These are phyloP conservation scores for Leptodactylus fuscus DNA, from an alignment of 2,113 vertebrate genomes.

Conservation along the genomic window DNA sequence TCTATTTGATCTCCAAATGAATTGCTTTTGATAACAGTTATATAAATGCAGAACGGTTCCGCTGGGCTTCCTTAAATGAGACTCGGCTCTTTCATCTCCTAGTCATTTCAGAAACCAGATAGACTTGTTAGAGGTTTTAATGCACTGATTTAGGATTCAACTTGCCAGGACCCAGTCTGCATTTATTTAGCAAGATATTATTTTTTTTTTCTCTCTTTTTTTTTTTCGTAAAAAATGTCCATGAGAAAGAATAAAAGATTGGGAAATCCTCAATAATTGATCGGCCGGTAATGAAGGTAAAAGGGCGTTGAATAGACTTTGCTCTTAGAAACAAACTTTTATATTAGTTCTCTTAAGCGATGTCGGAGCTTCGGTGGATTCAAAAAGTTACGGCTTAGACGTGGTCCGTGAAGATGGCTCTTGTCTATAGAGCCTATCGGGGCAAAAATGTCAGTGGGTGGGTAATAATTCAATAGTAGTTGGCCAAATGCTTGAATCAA, in stretches of 20 bases:
- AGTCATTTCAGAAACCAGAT: constrained; percentile 86
- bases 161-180: constrained; percentile 78
- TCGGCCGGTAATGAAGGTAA: constrained; percentile 29
- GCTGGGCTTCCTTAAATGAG: constrained; percentile 86
- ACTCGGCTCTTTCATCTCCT: constrained; percentile 83
- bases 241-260: constrained; percentile 64
- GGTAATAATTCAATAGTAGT: too few relatives aligned
- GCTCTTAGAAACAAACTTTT: constrained; percentile 33
- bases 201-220: constrained; percentile 54
- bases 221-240: constrained; percentile 71
- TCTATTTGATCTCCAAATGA: constrained; percentile 92
- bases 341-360: constrained; percentile 21
- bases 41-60: constrained; percentile 86
- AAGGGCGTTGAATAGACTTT: constrained; percentile 22
- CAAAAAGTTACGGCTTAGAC: not conserved
- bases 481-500: too few relatives aligned
- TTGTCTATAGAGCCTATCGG: too few relatives aligned
- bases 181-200: constrained; percentile 78
- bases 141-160: constrained; percentile 86
- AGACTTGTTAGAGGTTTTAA: constrained; percentile 85
- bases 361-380: not conserved
- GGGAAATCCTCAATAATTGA: constrained; percentile 35
- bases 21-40: constrained; percentile 90
- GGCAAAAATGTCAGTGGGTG: too few relatives aligned
- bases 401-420: too few relatives aligned